Evolutionary conservation across 2,113 vertebrate species (phyloP), one percentile per base, ranked within the genome.

Genomic region (Chaetura pelagica): DNA sequence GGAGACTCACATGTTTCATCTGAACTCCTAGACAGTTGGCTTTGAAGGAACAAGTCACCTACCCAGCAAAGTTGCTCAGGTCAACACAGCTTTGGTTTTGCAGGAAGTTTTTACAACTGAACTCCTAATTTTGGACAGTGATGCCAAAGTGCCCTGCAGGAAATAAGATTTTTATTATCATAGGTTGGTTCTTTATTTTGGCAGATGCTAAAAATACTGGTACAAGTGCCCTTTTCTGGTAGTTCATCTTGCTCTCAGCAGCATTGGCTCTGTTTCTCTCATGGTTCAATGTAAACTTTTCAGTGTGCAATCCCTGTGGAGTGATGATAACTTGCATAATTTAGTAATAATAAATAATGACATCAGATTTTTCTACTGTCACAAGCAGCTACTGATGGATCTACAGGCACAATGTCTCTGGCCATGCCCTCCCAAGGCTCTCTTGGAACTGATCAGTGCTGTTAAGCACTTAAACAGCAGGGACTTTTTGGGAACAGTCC

Each of bases 401-500:
- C 68, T 93, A 81, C 57, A 63, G 35, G 38, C 64, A 77, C 0
- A 40, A 23, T 90, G 26, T 87, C 44, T 92, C 34, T 64, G 64
- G 67, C 74, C 57, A 18, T 94, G 73, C 32, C 61, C 76, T 97
- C 85, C 63, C 83, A 93, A 89, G 91, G 52, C 64, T 94, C 86
- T 84, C 73, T 93, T 95, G 94, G 93, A 94, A 84, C 64, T 59
- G 44, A 76, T 94, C 66, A 17, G 73, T 81, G 76, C 87, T 89
- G 48, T 86, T 77, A 91, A 92, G 89, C 61, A 64, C 80, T 94
- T 63, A 78, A 90, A 67, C 95, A 97, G 94, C 86, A 92, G 86
- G 92, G 84, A 90, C 72, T 91, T 94, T 90, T 83, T 97, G 96
- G 86, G 95, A 97, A 46, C 14, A 64, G 86, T 92, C 93, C 94